Evolutionary conservation across 1,140 invertebrate genomes (phyloP).

Genomic region (Halesus radiatus): DNA sequence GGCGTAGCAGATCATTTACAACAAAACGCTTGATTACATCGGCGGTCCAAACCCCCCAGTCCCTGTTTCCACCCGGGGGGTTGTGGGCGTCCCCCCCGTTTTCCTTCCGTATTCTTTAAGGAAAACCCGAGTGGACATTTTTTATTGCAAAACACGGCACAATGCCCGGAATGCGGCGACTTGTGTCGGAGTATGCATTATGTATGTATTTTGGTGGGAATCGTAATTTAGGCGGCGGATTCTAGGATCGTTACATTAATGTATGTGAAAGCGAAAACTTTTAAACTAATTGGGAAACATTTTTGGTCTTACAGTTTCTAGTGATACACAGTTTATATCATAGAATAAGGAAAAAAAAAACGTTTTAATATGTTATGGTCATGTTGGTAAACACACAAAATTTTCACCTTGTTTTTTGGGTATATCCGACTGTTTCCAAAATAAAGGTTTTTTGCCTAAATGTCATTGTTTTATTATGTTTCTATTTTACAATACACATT

Average conservation of each 20-base stretch:
- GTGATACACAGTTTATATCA: too few relatives aligned
- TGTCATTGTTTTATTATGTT: too few relatives aligned
- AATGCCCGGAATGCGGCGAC: slow-evolving; percentile 9
- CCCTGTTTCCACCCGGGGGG: background rate
- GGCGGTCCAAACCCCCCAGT: slow-evolving; percentile 29
- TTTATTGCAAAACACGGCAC: slow-evolving; percentile 33
- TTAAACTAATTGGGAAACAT: background rate
- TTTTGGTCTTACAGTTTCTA: too few relatives aligned
- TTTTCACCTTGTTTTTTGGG: too few relatives aligned
- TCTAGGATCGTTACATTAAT: background rate
- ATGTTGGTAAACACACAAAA: too few relatives aligned
- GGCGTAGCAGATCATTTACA: slow-evolving; percentile 58
- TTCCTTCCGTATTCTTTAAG: slow-evolving; percentile 39
- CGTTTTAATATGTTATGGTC: too few relatives aligned
- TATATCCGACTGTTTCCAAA: too few relatives aligned
- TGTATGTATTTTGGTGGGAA: slow-evolving; percentile 25
- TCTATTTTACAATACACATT: too few relatives aligned
- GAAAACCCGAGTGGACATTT: slow-evolving; percentile 40
- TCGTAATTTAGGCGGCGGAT: slow-evolving; percentile 18
- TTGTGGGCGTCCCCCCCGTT: background rate
- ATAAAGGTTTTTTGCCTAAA: too few relatives aligned
- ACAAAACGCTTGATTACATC: slow-evolving; percentile 58
- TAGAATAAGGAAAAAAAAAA: too few relatives aligned
- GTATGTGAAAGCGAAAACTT: background rate
- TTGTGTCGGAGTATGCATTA: slow-evolving; percentile 34